Evolutionary conservation across 2,797 vertebrate species (phyloP).

Genomic region (Mus caroli): DNA sequence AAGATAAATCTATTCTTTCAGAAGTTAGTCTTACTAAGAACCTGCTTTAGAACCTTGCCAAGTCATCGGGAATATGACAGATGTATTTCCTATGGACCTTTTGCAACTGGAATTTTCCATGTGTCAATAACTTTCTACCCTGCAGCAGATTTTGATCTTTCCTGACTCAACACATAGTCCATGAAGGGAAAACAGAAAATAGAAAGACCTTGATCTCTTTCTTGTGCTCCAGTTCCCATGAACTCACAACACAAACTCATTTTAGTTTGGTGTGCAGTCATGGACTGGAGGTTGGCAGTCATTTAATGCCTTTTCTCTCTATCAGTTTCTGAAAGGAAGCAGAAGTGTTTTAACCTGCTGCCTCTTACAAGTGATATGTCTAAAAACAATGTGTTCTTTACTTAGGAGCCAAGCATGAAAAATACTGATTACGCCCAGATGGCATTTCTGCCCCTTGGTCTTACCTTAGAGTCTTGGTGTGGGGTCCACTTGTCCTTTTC

Average conservation of each 20-base stretch:
- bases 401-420: background rate
- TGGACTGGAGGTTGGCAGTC: constrained; percentile 84
- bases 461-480: constrained; percentile 73
- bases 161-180: background rate
- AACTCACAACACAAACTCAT: constrained; percentile 85
- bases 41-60: constrained; percentile 48
- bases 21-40: constrained; percentile 56
- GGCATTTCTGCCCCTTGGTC: background rate
- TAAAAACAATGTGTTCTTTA: background rate
- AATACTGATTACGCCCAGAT: constrained; percentile 26
- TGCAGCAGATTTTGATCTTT: constrained; percentile 30
- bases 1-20: constrained; percentile 73
- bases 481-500: constrained; percentile 85
- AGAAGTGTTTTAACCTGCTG: background rate
- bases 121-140: constrained; percentile 66
- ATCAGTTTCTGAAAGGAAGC: background rate
- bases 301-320: constrained; percentile 82
- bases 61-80: constrained; percentile 35
- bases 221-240: constrained; percentile 82
- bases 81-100: constrained; percentile 63
- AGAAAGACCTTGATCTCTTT: constrained; percentile 59
- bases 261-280: constrained; percentile 86
- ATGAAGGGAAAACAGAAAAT: constrained; percentile 50
- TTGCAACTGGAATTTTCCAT: constrained; percentile 71
- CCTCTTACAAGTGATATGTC: background rate